Evolutionary conservation across 2,113 vertebrate species (phyloP).

Genomic region (Rana temporaria): DNA sequence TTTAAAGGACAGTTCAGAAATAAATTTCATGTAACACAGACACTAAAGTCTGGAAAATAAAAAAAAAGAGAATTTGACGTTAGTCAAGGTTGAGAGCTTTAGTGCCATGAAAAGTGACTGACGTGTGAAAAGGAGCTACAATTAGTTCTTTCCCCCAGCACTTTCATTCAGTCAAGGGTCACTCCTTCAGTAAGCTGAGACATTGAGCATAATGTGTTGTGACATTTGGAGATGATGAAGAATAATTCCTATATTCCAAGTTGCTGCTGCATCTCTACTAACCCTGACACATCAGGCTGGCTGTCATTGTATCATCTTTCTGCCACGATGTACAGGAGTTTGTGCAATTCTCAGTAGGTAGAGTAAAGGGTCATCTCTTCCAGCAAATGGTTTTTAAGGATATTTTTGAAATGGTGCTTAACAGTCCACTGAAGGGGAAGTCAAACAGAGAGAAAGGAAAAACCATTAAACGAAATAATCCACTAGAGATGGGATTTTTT

Average conservation of each 20-base stretch:
- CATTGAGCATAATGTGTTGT: conserved; percentile 83
- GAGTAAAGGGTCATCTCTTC: conserved; percentile 67
- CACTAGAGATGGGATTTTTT: conserved; percentile 66
- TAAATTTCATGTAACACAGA: conserved; percentile 26
- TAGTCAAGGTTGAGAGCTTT: conserved; percentile 75
- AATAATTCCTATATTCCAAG: conserved; percentile 86
- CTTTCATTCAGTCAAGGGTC: conserved; percentile 76
- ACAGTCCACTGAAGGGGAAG: conserved; percentile 75
- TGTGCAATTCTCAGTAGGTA: conserved; percentile 70
- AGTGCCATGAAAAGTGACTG: conserved; percentile 77
- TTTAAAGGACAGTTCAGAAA: conserved; percentile 25
- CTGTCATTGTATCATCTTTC: conserved; percentile 85
- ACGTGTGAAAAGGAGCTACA: conserved; percentile 86
- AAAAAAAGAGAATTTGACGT: conserved; percentile 68
- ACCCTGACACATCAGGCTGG: conserved; percentile 79
- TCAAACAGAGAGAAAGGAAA: conserved; percentile 68
- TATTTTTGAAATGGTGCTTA: conserved; percentile 77
- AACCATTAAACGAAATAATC: conserved; percentile 69
- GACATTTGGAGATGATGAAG: conserved; percentile 87
- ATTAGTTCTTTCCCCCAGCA: conserved; percentile 82
- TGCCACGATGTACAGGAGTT: conserved; percentile 69
- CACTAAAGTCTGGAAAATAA: conserved; percentile 25
- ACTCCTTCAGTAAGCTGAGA: conserved; percentile 72
- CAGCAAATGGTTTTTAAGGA: conserved; percentile 77
- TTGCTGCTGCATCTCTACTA: conserved; percentile 69